phyloP scores from a whole-genome alignment of 2,888 invertebrate genomes.

The Rugalucina vietnamica region DNA sequence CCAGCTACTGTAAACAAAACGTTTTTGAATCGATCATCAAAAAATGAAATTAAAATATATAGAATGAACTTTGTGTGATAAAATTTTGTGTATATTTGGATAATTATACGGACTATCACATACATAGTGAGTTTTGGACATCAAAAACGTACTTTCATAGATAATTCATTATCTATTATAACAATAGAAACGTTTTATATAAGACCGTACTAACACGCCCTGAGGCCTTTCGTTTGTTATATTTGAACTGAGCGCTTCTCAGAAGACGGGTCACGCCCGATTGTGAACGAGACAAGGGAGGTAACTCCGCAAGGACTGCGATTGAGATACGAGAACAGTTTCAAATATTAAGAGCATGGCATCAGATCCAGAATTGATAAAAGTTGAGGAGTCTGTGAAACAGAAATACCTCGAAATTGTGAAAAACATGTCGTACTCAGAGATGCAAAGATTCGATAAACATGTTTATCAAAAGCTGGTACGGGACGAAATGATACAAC shows the following conservation, averaged over 20 bases:
- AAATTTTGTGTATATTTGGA: too few species aligned
- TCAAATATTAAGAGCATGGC: not conserved
- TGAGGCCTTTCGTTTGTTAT: not conserved
- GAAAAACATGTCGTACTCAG: not conserved
- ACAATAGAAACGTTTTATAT: too few species aligned
- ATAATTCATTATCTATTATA: too few species aligned
- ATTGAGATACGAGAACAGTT: not conserved
- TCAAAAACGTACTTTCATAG: too few species aligned
- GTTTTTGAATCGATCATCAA: too few species aligned
- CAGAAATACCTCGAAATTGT: not conserved
- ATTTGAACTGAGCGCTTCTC: not conserved
- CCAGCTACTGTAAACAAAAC: too few species aligned
- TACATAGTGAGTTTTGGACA: too few species aligned
- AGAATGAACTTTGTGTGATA: too few species aligned
- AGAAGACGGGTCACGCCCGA: not conserved
- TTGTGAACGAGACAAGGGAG: constrained; percentile 4
- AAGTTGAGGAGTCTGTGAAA: not conserved
- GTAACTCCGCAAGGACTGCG: constrained; percentile 1
- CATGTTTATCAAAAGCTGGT: not conserved
- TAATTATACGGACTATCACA: too few species aligned
- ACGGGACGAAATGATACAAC: not conserved
- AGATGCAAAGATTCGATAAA: not conserved
- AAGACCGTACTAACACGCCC: too few species aligned
- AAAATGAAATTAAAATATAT: too few species aligned
- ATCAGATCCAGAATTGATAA: not conserved